These are phyloP conservation scores for Actenoides lindsayi DNA, from an alignment of 2,113 vertebrate species.

Conservation along the genomic window DNA sequence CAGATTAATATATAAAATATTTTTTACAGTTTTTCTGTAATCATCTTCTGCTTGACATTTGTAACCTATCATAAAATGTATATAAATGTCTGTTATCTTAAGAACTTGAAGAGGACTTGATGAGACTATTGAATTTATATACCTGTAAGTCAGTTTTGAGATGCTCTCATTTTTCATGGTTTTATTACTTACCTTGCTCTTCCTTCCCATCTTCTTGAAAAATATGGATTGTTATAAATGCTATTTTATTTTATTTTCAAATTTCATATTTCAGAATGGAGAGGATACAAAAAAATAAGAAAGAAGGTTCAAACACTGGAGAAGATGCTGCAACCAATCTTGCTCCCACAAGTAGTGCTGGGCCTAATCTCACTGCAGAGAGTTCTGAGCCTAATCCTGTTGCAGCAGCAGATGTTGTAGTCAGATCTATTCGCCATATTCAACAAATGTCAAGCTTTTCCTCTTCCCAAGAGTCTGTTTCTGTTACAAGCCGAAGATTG, in stretches of 20 bases:
- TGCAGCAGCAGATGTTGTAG: neutral
- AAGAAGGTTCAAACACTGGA: neutral
- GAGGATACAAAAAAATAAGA: neutral
- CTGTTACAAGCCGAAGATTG: neutral
- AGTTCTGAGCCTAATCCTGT: no score
- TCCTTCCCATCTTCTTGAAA: neutral
- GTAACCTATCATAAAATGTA: neutral
- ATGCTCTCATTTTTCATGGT: neutral
- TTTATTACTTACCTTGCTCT: neutral
- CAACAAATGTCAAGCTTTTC: neutral
- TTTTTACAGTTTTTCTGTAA: neutral
- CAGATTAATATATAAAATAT: neutral
- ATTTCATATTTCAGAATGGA: slow-evolving; percentile 51
- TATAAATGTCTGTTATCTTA: neutral
- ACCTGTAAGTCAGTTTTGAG: neutral
- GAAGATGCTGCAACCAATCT: neutral
- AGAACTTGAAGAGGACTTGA: neutral
- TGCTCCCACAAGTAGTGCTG: neutral
- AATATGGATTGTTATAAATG: neutral
- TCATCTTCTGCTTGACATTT: neutral
- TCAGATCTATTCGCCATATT: neutral
- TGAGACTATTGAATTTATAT: neutral
- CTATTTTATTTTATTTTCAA: neutral
- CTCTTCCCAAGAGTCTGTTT: neutral
- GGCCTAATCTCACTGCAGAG: neutral